A percentile compares a stretch with the other conserved stretches of the same genome.
phyloP scores from a whole-genome alignment of 1,140 invertebrate genomes.

The Drosophila serrata region DNA sequence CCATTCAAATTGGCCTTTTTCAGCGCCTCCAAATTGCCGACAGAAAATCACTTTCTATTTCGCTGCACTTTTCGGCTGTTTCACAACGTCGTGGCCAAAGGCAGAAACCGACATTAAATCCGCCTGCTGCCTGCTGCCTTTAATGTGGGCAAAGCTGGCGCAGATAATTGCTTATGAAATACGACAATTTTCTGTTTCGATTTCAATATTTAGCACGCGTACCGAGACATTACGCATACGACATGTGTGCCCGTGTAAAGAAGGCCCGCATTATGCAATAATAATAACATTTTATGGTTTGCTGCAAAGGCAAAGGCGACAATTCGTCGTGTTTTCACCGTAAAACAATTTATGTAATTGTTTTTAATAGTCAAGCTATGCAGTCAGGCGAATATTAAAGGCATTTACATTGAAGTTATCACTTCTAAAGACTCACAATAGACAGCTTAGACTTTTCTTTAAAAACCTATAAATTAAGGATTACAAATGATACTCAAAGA shows the following conservation, averaged over 20 bases:
- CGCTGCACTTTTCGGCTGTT: conserved; percentile 57
- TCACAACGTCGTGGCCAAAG: conserved; percentile 30
- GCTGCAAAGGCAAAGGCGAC: conserved; percentile 18
- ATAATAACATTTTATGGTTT: conserved; percentile 35
- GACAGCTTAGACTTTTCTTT: background rate
- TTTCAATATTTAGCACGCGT: conserved; percentile 68
- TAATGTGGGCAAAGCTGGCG: conserved; percentile 63
- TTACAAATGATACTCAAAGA: background rate
- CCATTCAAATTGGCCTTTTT: conserved; percentile 72
- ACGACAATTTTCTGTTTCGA: conserved; percentile 56
- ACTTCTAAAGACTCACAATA: background rate
- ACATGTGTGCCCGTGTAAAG: conserved; percentile 18
- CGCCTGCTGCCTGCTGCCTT: conserved; percentile 25
- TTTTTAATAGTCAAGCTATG: conserved; percentile 6
- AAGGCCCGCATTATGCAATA: conserved; percentile 38
- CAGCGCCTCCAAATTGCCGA: conserved; percentile 71
- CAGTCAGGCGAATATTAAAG: background rate
- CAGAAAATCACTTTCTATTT: conserved; percentile 80
- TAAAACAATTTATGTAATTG: conserved; percentile 41
- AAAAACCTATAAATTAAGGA: background rate
- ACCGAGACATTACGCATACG: conserved; percentile 70
- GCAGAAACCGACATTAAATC: conserved; percentile 32
- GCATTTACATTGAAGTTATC: background rate
- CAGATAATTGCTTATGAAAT: conserved; percentile 78
- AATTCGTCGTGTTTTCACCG: conserved; percentile 46